Evolutionary conservation across 2,113 vertebrate genomes (phyloP).

Genomic region (Chamaetylas fuelleborni): DNA sequence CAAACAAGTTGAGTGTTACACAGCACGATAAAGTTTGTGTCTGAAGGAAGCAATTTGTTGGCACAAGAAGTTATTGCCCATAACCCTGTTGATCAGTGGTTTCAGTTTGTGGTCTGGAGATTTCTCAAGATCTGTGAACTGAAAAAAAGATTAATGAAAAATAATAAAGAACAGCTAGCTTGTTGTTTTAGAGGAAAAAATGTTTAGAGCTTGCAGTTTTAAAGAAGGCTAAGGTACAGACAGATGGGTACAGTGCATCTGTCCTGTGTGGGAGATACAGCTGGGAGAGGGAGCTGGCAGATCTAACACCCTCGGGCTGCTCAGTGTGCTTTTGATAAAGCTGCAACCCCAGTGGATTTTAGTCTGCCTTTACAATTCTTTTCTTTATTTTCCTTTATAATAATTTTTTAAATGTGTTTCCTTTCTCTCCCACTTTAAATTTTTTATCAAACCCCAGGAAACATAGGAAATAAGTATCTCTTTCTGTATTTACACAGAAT

Average conservation of each 20-base stretch:
- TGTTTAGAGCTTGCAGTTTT: not conserved
- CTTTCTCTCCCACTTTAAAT: not conserved
- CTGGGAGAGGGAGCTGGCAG: not conserved
- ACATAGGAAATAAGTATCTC: not conserved
- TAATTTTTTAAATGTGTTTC: not conserved
- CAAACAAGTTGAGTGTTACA: accelerated
- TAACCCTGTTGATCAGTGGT: not conserved
- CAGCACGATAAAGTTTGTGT: not conserved
- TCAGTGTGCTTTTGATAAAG: not conserved
- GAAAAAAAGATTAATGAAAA: not conserved
- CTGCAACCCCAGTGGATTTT: not conserved
- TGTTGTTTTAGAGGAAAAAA: not conserved
- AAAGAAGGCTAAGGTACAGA: not conserved
- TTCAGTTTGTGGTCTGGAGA: conserved; percentile 21
- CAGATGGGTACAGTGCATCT: not conserved
- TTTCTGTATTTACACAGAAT: not conserved
- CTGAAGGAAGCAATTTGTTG: not conserved
- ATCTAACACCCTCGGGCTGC: not conserved
- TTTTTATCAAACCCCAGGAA: not conserved
- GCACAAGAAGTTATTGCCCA: not conserved
- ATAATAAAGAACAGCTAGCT: not conserved
- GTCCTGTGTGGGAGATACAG: accelerated
- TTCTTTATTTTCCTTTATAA: not conserved
- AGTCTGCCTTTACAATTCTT: not conserved
- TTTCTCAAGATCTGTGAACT: not conserved